Conservation (phyloP, 2,113 vertebrate genomes). For the Cheilinus undulatus region DNA sequence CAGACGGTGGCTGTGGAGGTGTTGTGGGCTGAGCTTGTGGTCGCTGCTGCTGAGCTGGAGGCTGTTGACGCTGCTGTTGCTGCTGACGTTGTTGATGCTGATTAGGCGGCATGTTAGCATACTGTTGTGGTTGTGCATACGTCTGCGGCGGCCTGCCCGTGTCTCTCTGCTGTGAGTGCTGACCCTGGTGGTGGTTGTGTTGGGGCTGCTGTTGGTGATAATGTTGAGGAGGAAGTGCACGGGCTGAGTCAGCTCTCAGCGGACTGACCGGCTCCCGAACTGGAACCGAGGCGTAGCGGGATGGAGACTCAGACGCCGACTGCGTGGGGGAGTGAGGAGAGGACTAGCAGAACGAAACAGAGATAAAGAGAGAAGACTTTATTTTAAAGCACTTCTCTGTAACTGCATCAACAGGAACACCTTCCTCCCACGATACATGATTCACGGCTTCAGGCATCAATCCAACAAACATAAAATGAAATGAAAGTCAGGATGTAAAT, state of each 20-base stretch:
- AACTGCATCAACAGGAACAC: not conserved
- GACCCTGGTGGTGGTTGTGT: constrained; percentile 48
- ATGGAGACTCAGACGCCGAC: constrained; percentile 54
- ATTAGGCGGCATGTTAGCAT: not conserved
- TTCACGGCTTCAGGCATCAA: constrained; percentile 7
- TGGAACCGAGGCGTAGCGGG: constrained; percentile 77
- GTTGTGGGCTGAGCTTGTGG: constrained; percentile 47
- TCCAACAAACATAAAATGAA: constrained; percentile 21
- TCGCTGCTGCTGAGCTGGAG: constrained; percentile 35
- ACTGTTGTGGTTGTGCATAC: constrained; percentile 24
- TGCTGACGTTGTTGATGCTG: constrained; percentile 47
- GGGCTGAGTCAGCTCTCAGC: constrained; percentile 87
- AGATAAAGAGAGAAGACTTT: not conserved
- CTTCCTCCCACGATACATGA: constrained; percentile 1
- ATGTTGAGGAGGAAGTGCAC: constrained; percentile 80
- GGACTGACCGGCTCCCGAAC: constrained; percentile 87
- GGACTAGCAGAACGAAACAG: constrained; percentile 6
- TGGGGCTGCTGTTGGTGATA: constrained; percentile 67
- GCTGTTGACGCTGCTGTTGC: constrained; percentile 24
- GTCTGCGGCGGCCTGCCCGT: constrained; percentile 10
- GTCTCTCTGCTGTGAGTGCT: constrained; percentile 61
- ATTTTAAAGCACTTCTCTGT: not conserved
- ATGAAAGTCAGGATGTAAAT: constrained; percentile 29
- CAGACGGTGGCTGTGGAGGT: constrained; percentile 79
- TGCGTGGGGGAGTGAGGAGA: constrained; percentile 53